Evolutionary conservation across 1,140 invertebrate genomes (phyloP).

Genomic region (Philaenus spumarius): DNA sequence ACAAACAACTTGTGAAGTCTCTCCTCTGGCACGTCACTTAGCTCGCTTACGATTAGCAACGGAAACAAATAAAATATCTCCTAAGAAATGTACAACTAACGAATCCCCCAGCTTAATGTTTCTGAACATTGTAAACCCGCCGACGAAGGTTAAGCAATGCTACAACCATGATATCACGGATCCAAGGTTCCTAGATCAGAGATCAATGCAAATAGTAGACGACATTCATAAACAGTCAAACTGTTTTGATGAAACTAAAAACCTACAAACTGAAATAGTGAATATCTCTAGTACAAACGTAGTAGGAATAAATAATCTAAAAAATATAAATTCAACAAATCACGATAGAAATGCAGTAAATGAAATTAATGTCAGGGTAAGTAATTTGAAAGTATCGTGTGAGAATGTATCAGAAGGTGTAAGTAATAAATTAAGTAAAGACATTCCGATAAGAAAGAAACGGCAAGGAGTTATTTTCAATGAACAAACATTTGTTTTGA

Average conservation of each 20-base stretch:
- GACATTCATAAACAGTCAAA: not conserved
- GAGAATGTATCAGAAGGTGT: not conserved
- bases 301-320: not conserved
- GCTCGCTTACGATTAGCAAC: constrained; percentile 17
- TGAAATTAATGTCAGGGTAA: not conserved
- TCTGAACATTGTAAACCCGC: too few species aligned
- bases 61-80: too few species aligned
- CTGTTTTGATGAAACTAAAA: too few species aligned
- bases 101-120: too few species aligned
- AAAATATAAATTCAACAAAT: constrained; percentile 10
- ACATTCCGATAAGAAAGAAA: constrained; percentile 9
- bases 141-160: too few species aligned
- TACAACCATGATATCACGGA: not conserved
- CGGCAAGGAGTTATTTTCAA: constrained; percentile 24
- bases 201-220: not conserved
- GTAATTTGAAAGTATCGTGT: not conserved
- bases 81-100: too few species aligned
- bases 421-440: not conserved
- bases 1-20: constrained; percentile 15
- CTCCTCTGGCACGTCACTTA: constrained; percentile 26
- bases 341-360: constrained; percentile 5
- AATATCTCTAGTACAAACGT: too few species aligned
- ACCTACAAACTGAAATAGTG: too few species aligned
- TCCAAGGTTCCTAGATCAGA: not conserved
- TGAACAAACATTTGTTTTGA: constrained; percentile 20